A percentile compares a stretch with the other conserved stretches of the same genome.
phyloP scores from a whole-genome alignment of 1,140 invertebrate species.

The Ephestia elutella region DNA sequence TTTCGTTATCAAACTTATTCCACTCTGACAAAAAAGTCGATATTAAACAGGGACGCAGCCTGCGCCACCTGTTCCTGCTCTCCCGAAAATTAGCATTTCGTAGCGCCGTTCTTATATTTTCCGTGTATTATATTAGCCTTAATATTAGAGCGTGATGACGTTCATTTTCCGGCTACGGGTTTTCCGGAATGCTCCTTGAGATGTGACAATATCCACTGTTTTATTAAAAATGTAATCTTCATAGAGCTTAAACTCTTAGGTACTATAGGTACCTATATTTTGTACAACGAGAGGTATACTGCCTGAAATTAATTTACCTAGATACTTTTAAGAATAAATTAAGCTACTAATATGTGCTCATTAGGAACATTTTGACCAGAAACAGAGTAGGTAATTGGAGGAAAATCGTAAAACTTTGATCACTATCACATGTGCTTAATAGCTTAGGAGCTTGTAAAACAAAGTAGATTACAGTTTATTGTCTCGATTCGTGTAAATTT shows the following conservation, averaged over 20 bases:
- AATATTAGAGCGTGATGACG: constrained; percentile 14
- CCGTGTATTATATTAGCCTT: constrained; percentile 21
- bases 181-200: background rate
- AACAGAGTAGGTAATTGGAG: background rate
- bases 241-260: too few relatives aligned
- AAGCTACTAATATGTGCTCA: background rate
- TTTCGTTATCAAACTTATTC: constrained; percentile 21
- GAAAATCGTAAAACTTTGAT: background rate
- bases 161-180: constrained; percentile 1
- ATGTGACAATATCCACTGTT: background rate
- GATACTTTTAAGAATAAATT: background rate
- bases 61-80: constrained; percentile 34
- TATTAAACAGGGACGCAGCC: constrained; percentile 25
- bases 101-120: constrained; percentile 18
- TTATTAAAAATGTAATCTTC: too few relatives aligned
- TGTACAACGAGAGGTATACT: too few relatives aligned
- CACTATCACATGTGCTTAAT: background rate
- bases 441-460: background rate
- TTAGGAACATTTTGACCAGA: background rate
- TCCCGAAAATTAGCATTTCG: constrained; percentile 29
- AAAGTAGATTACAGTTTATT: constrained; percentile 1
- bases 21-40: constrained; percentile 33
- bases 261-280: too few relatives aligned
- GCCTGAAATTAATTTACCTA: too few relatives aligned
- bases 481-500: background rate